These are phyloP conservation scores for Alca torda DNA, from an alignment of 2,797 vertebrate genomes.

Conservation along the genomic window DNA sequence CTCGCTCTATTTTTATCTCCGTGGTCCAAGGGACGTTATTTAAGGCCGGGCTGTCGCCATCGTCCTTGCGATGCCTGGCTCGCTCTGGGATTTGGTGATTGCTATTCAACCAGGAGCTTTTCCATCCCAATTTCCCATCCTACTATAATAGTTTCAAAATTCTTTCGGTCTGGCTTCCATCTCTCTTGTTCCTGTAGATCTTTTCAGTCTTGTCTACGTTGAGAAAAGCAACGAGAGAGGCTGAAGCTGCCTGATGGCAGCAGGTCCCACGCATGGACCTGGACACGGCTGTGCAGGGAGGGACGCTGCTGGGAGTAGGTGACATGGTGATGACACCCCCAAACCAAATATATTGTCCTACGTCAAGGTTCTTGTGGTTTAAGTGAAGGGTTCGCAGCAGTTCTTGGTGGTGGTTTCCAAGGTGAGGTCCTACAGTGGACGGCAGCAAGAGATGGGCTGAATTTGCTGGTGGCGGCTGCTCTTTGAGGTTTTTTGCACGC, in stretches of 20 bases:
- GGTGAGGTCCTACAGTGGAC: background rate
- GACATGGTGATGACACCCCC: background rate
- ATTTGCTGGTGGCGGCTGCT: background rate
- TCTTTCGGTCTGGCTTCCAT: background rate
- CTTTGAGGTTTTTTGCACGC: accelerated
- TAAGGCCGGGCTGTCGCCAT: accelerated
- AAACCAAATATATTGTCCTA: accelerated
- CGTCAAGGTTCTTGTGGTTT: accelerated
- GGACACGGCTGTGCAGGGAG: background rate
- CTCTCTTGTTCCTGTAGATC: background rate
- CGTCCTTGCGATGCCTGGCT: background rate
- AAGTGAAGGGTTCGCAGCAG: background rate
- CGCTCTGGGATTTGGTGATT: background rate
- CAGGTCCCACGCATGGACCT: background rate
- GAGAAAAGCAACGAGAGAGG: background rate
- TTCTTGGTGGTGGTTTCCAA: background rate
- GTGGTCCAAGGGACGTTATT: background rate
- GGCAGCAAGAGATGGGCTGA: background rate
- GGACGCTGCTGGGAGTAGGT: background rate
- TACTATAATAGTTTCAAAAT: background rate
- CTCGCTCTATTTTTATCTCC: background rate
- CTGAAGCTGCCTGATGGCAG: background rate
- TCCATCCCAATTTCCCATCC: background rate
- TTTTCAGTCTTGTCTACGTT: accelerated
- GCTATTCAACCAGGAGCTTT: background rate